Percentiles rank a stretch among this genome's conserved stretches.
Evolutionary conservation across 2,113 vertebrate genomes (phyloP).

Genomic region (Anarhynchus alexandrinus): DNA sequence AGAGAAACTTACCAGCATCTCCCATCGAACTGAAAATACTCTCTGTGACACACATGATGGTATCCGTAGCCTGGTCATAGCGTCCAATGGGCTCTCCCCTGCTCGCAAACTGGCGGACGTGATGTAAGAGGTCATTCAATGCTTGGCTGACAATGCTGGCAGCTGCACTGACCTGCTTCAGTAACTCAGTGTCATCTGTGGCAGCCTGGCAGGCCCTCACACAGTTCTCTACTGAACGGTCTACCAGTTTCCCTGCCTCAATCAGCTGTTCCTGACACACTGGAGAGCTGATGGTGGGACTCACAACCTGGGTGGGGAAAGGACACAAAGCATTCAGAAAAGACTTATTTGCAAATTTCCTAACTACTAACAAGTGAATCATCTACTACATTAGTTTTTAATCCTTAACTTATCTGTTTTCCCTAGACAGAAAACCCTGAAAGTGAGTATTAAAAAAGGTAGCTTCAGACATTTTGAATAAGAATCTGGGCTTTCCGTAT

Average conservation of each 20-base stretch:
- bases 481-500: neutral
- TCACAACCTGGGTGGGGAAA: conserved; percentile 83
- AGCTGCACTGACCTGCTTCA: conserved; percentile 91
- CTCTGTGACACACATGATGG: conserved; percentile 98
- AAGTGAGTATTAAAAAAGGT: neutral
- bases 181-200: conserved; percentile 85
- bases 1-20: conserved; percentile 87
- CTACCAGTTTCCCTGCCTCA: conserved; percentile 93
- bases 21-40: conserved; percentile 99
- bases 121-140: conserved; percentile 91
- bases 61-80: conserved; percentile 98
- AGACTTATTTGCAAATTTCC: neutral
- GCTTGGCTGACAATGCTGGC: conserved; percentile 93
- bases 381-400: neutral
- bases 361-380: neutral
- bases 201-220: conserved; percentile 92
- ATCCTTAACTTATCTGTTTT: neutral
- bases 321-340: neutral
- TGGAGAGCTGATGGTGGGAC: conserved; percentile 95
- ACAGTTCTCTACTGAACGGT: conserved; percentile 94
- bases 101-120: conserved; percentile 94
- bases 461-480: neutral
- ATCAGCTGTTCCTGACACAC: conserved; percentile 98
- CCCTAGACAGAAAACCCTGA: neutral
- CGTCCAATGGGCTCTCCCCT: conserved; percentile 95